These are phyloP conservation scores for Gymnocypris eckloni DNA, from an alignment of 2,797 vertebrate species.

Conservation along the genomic window DNA sequence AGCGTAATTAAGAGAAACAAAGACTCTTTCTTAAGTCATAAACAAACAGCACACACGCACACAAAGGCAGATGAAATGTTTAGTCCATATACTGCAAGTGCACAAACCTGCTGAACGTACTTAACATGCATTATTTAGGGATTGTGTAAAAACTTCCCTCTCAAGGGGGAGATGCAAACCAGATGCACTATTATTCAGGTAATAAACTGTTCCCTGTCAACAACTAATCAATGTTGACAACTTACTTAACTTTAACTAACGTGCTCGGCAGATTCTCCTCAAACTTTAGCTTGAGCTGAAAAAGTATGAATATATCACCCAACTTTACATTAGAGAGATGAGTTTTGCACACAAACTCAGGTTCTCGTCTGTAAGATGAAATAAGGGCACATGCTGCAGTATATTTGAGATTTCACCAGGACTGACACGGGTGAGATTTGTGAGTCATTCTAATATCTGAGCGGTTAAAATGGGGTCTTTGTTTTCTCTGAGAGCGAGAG, in stretches of 20 bases:
- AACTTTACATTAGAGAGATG: background rate
- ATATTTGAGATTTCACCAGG: slow-evolving; percentile 21
- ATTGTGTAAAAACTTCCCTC: background rate
- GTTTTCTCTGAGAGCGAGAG: slow-evolving; percentile 13
- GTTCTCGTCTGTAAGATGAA: background rate
- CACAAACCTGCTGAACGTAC: slow-evolving; percentile 3
- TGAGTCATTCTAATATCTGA: slow-evolving; percentile 34
- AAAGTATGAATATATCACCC: background rate
- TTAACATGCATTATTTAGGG: background rate
- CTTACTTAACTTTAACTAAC: background rate
- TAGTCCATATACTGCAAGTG: background rate
- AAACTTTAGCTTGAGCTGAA: background rate
- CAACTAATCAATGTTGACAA: background rate
- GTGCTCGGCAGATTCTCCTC: background rate
- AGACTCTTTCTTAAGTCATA: background rate
- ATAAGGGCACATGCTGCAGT: background rate
- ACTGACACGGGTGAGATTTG: slow-evolving; percentile 11
- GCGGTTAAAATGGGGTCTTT: slow-evolving; percentile 26
- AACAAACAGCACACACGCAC: background rate
- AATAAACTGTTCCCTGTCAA: background rate
- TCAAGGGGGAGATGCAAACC: slow-evolving; percentile 1
- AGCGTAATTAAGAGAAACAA: background rate
- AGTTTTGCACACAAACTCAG: background rate
- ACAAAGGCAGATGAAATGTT: background rate
- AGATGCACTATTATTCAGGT: background rate